Evolutionary conservation across 2,797 vertebrate species (phyloP), one percentile per base, ranked within the genome.

Genomic region (Echeneis naucrates): DNA sequence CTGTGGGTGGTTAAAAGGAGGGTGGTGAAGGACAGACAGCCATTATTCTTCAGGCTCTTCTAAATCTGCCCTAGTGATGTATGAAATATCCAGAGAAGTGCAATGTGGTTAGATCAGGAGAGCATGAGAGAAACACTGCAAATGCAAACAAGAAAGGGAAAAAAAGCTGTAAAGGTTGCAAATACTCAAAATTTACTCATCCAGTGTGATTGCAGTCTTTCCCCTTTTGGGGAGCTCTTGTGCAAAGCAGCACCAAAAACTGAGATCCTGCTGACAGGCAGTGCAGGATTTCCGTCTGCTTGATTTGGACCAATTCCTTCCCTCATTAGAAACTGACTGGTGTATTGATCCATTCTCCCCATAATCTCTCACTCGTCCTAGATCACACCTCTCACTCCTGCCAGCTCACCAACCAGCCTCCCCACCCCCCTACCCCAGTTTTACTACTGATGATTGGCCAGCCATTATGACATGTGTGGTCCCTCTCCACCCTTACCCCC

Each of bases 321-420:
- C 88, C 88, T 93, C 92, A 93, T 93, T 93, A 94, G 84, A 91
- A 91, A 90, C 85, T 82, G 86, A 88, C 92, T 88, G 87, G 88
- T 91, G 84, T 94, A 95, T 95, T 89, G 94, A 95, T 94, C 90
- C 79, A 17, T 72, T 57, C 81, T 80, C 75, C 78, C 80, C 80
- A 87, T 89, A 91, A 89, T 88, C 89, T 89, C 83, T 80, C 75
- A 76, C 78, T 87, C 77, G 61, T 76, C 80, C 79, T 62, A 58
- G 8, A 78, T 71, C 68, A 81, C 78, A n/a, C n/a, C n/a, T n/a
- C n/a, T n/a, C 75, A 76, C 78, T 87, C 77, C 64, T 76, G 80
- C 79, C 64, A 58, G 8, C 79, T 71, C 68, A 81, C 78, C 80
- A 52, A 9, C 72, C 38, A 4, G 13, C 14, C 14, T 38, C 37